A percentile compares a stretch with the other conserved stretches of the same genome.
phyloP scores from a whole-genome alignment of 1,140 invertebrate species.

The Plectrocnemia conspersa region DNA sequence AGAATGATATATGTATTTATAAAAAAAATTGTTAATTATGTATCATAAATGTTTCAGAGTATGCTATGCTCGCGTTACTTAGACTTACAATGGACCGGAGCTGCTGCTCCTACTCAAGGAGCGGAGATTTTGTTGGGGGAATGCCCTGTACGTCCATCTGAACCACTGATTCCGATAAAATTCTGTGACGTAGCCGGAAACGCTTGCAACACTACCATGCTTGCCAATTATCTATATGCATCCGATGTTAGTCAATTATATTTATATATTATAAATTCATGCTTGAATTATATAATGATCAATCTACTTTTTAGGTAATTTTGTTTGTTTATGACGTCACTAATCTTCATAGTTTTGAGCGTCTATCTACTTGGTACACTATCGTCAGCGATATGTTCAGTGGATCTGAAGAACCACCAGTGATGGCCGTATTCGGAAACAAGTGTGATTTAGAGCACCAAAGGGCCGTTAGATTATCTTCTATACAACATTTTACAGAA shows the following conservation, averaged over 20 bases:
- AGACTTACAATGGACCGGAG: conserved; percentile 36
- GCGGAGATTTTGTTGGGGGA: conserved; percentile 69
- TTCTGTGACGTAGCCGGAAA: conserved; percentile 81
- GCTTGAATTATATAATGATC: too few relatives aligned
- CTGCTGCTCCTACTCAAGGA: conserved; percentile 62
- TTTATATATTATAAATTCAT: neutral
- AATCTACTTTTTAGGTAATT: conserved; percentile 63
- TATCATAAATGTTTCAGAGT: conserved; percentile 65
- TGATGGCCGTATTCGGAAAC: conserved; percentile 77
- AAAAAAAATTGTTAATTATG: too few relatives aligned
- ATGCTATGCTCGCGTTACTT: conserved; percentile 53
- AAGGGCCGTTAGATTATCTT: conserved; percentile 72
- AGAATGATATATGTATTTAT: too few relatives aligned
- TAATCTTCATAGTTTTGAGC: conserved; percentile 74
- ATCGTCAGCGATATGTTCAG: conserved; percentile 57
- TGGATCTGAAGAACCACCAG: conserved; percentile 51
- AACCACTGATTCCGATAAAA: conserved; percentile 53
- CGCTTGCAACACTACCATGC: conserved; percentile 67
- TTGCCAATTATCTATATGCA: conserved; percentile 79
- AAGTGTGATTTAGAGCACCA: conserved; percentile 89
- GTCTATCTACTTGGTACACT: conserved; percentile 68
- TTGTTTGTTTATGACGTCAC: conserved; percentile 85
- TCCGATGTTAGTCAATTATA: conserved; percentile 60
- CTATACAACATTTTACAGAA: conserved; percentile 71
- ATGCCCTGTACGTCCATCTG: conserved; percentile 55